Conservation (phyloP, 1,140 invertebrate genomes). For the Cydia splendana region DNA sequence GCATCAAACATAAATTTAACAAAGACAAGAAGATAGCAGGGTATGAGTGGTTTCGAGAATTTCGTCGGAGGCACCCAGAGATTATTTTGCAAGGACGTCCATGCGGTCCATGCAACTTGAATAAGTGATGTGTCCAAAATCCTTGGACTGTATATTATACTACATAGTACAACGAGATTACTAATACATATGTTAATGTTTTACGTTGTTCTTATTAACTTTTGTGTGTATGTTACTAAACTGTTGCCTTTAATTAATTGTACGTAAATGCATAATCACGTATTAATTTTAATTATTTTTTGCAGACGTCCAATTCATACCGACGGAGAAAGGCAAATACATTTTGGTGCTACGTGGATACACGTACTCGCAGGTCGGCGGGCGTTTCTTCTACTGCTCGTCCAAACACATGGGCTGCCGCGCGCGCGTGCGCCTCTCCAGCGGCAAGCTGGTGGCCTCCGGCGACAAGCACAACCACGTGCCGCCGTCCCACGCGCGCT, state of each 20-base stretch:
- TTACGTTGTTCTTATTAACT: too few relatives aligned
- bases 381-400: constrained; percentile 74
- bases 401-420: constrained; percentile 75
- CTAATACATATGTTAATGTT: too few relatives aligned
- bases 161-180: too few relatives aligned
- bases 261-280: not conserved
- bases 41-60: too few relatives aligned
- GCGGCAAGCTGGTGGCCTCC: constrained; percentile 63
- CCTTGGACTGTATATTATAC: too few relatives aligned
- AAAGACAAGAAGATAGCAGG: too few relatives aligned
- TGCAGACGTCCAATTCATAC: constrained; percentile 75
- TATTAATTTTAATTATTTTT: constrained; percentile 42
- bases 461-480: constrained; percentile 69
- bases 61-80: too few relatives aligned
- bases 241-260: not conserved
- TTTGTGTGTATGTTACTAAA: too few relatives aligned
- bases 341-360: constrained; percentile 72
- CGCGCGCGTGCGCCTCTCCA: constrained; percentile 62
- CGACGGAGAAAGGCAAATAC: constrained; percentile 74
- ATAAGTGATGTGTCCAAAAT: too few relatives aligned
- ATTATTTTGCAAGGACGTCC: too few relatives aligned
- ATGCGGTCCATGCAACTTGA: too few relatives aligned
- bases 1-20: too few relatives aligned
- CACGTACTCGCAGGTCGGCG: constrained; percentile 74
- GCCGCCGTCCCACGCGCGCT: constrained; percentile 70